Conservation (phyloP, 2,797 vertebrate species). For the Chelmon rostratus region DNA sequence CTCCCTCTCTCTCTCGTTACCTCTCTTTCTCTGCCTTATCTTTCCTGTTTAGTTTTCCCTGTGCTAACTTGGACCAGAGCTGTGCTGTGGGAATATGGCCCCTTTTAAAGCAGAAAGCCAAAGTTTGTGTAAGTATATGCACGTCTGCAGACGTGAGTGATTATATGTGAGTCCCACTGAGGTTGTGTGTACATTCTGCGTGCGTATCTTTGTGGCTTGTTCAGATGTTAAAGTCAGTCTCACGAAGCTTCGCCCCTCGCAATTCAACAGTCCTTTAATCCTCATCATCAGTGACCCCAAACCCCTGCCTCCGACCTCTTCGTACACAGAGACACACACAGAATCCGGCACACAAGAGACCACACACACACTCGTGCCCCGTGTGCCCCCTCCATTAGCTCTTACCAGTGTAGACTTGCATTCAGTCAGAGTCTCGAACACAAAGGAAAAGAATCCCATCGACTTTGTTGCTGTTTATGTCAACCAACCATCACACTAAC, state of each 20-base stretch:
- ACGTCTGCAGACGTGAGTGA: constrained; percentile 73
- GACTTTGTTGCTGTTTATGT: constrained; percentile 67
- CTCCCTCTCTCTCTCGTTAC: constrained; percentile 47
- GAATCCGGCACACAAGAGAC: constrained; percentile 64
- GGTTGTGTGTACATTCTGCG: constrained; percentile 61
- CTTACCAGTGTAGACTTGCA: constrained; percentile 61
- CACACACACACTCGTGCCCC: constrained; percentile 69
- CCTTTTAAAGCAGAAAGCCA: constrained; percentile 67
- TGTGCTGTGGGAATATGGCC: constrained; percentile 62
- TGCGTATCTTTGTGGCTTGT: constrained; percentile 69
- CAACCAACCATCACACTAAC: constrained; percentile 72
- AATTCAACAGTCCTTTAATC: constrained; percentile 82
- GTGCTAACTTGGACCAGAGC: constrained; percentile 71
- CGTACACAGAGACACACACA: constrained; percentile 58
- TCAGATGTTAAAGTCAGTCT: constrained; percentile 71
- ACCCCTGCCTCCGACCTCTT: constrained; percentile 68
- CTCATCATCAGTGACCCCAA: constrained; percentile 81
- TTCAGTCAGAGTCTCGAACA: constrained; percentile 54
- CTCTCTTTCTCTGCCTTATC: constrained; percentile 66
- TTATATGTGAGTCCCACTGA: constrained; percentile 71
- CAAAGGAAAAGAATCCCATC: constrained; percentile 59
- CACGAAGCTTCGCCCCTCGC: constrained; percentile 70
- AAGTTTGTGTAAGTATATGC: constrained; percentile 71
- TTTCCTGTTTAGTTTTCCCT: constrained; percentile 69
- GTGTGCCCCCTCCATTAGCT: constrained; percentile 64